Percentiles rank a stretch among this genome's conserved stretches.
Evolutionary conservation across 2,113 vertebrate species (phyloP).

Genomic region (Hippocampus guttulatus): DNA sequence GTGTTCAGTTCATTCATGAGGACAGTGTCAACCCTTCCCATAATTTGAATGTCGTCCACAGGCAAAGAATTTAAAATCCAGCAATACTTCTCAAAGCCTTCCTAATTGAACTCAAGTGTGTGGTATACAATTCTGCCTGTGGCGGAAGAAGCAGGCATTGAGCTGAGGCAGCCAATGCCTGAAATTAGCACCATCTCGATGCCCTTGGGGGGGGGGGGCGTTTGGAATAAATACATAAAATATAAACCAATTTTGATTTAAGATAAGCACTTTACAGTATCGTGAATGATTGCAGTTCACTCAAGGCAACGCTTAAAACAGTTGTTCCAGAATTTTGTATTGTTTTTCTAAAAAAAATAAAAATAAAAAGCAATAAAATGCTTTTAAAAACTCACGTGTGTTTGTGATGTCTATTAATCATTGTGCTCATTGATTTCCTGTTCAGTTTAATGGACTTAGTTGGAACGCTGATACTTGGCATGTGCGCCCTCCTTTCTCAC

Average conservation of each 20-base stretch:
- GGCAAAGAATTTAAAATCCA: conserved; percentile 49
- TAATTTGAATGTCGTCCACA: conserved; percentile 57
- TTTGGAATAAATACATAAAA: conserved; percentile 42
- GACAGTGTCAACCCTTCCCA: conserved; percentile 39
- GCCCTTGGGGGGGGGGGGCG: conserved; percentile 38
- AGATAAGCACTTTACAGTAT: conserved; percentile 94
- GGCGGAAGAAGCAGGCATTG: conserved; percentile 24
- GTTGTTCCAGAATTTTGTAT: conserved; percentile 94
- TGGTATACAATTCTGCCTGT: conserved; percentile 16
- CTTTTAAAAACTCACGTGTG: conserved; percentile 66
- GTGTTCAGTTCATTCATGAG: conserved; percentile 47
- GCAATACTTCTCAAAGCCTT: conserved; percentile 41
- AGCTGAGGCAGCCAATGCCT: conserved; percentile 20
- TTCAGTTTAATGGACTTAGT: neutral
- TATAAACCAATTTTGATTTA: conserved; percentile 65
- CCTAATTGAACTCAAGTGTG: conserved; percentile 30
- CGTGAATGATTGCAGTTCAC: conserved; percentile 86
- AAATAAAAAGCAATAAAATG: conserved; percentile 84
- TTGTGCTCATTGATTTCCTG: neutral
- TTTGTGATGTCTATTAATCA: neutral
- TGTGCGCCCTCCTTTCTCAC: neutral
- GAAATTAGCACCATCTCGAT: conserved; percentile 47
- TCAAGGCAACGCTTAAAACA: conserved; percentile 72
- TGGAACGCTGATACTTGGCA: neutral
- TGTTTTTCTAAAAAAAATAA: conserved; percentile 87